Evolutionary conservation across 2,888 invertebrate species (phyloP).

Genomic region (Sphaerophoria rueppellii): DNA sequence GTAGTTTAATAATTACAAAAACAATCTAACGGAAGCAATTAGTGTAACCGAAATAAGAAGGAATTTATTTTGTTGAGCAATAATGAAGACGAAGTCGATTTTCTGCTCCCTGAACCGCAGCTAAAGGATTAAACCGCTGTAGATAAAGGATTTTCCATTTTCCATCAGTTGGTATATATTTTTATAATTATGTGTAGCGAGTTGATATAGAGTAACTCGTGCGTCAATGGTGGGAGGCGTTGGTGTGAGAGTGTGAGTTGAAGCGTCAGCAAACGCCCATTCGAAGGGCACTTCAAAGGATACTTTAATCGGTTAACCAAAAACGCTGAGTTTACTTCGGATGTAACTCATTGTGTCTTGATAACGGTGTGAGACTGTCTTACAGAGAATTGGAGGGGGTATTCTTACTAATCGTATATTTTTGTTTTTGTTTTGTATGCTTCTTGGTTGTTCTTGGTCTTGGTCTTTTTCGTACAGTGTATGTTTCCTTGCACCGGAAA

Average conservation of each 20-base stretch:
- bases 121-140: slow-evolving; percentile 45
- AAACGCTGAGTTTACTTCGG: slow-evolving; percentile 25
- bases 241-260: slow-evolving; percentile 32
- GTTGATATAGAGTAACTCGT: slow-evolving; percentile 2
- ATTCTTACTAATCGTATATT: background rate
- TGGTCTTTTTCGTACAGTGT: background rate
- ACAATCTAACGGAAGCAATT: slow-evolving; percentile 72
- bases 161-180: background rate
- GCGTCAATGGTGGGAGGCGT: slow-evolving; percentile 8
- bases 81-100: slow-evolving; percentile 52
- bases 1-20: slow-evolving; percentile 62
- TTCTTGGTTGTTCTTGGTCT: slow-evolving; percentile 34
- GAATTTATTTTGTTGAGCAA: slow-evolving; percentile 26
- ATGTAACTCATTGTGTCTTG: slow-evolving; percentile 21
- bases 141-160: slow-evolving; percentile 59
- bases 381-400: background rate
- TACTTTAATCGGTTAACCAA: background rate
- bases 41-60: slow-evolving; percentile 68
- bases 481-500: slow-evolving; percentile 64
- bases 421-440: background rate
- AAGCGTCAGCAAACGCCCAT: slow-evolving; percentile 41
- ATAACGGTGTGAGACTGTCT: slow-evolving; percentile 2
- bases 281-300: slow-evolving; percentile 63
- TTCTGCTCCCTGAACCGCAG: slow-evolving; percentile 66
- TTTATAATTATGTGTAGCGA: slow-evolving; percentile 53